Evolutionary conservation across 2,113 vertebrate genomes (phyloP).

Genomic region (Gnathonemus echidnorhynchus): DNA sequence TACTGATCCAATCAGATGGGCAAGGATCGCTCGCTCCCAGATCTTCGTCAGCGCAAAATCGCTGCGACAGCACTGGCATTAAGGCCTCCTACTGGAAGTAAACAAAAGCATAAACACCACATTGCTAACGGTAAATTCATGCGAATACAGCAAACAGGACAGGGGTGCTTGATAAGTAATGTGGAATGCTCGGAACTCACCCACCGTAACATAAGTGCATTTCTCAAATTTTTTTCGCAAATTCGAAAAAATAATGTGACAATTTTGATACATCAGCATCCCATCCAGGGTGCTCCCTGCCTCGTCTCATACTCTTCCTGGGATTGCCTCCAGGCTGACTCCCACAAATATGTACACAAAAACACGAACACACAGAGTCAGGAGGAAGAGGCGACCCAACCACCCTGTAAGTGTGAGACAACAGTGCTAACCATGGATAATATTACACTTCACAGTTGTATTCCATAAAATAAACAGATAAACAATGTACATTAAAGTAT

Average conservation of each 20-base stretch:
- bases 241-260: background rate
- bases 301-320: background rate
- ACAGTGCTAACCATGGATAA: background rate
- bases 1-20: slow-evolving; percentile 25
- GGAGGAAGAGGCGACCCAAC: background rate
- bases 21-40: slow-evolving; percentile 19
- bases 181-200: background rate
- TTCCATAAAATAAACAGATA: background rate
- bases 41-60: slow-evolving; percentile 31
- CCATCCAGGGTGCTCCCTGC: background rate
- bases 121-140: slow-evolving; percentile 24
- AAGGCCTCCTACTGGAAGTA: slow-evolving; percentile 34
- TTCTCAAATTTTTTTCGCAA: background rate
- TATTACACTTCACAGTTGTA: background rate
- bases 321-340: background rate
- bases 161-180: background rate
- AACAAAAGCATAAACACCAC: slow-evolving; percentile 29
- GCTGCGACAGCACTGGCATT: slow-evolving; percentile 27
- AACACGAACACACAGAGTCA: background rate
- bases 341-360: background rate
- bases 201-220: background rate
- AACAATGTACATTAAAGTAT: background rate
- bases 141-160: background rate
- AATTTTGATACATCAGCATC: background rate
- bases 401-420: background rate